These are phyloP conservation scores for Macropis europaea DNA, from an alignment of 2,888 invertebrate species.

Conservation along the genomic window DNA sequence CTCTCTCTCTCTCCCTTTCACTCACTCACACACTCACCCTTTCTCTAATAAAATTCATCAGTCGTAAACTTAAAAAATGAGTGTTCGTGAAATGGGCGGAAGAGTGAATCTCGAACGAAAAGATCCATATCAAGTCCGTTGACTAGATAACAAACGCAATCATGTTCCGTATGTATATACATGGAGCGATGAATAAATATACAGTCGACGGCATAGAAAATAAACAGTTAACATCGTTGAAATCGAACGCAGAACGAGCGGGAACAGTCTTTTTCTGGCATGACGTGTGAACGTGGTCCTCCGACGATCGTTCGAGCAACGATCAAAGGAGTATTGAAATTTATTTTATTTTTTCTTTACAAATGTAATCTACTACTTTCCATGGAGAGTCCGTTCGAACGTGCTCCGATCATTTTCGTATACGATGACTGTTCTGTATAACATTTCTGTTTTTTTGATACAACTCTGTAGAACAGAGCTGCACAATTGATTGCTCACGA, in stretches of 20 bases:
- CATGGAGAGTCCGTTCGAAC: background rate
- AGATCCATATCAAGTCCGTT: slow-evolving; percentile 37
- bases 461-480: background rate
- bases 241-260: slow-evolving; percentile 17
- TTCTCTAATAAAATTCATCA: slow-evolving; percentile 53
- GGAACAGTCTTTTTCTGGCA: slow-evolving; percentile 59
- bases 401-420: slow-evolving; percentile 13
- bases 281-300: slow-evolving; percentile 36
- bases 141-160: slow-evolving; percentile 60
- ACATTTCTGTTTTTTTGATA: background rate
- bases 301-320: slow-evolving; percentile 7
- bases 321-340: slow-evolving; percentile 6
- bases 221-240: slow-evolving; percentile 12
- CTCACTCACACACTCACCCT: slow-evolving; percentile 40
- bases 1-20: slow-evolving; percentile 40
- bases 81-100: slow-evolving; percentile 48
- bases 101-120: slow-evolving; percentile 55
- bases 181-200: slow-evolving; percentile 53
- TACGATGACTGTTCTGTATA: slow-evolving; percentile 6
- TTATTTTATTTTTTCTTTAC: slow-evolving; percentile 6
- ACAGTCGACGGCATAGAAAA: slow-evolving; percentile 29
- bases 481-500: too few species aligned
- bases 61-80: slow-evolving; percentile 61
- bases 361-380: slow-evolving; percentile 23
- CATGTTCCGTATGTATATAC: slow-evolving; percentile 52